Percentiles rank a stretch among this genome's conserved stretches.
Evolutionary conservation across 2,888 invertebrate species (phyloP).

Genomic region (Andrena marginata): DNA sequence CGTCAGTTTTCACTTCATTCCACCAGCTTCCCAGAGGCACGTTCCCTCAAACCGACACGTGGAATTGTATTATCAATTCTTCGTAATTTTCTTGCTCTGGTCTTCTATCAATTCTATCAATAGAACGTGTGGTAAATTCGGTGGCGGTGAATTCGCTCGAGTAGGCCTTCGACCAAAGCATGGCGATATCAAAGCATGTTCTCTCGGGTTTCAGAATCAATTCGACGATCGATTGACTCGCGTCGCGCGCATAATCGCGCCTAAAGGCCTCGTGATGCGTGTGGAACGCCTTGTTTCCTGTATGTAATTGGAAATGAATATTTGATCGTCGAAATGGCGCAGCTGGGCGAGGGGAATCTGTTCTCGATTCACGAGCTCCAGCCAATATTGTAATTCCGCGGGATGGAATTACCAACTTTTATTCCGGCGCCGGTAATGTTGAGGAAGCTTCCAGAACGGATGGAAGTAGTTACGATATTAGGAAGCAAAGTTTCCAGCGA

Average conservation of each 20-base stretch:
- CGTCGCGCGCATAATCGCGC: conserved; percentile 35
- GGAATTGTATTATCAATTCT: no score
- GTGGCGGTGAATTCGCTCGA: neutral
- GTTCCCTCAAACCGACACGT: no score
- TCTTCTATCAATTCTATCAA: no score
- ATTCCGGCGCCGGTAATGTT: neutral
- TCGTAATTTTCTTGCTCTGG: no score
- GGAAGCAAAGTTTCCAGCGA: neutral
- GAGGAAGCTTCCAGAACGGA: neutral
- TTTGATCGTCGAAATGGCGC: conserved; percentile 51
- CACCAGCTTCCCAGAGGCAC: neutral
- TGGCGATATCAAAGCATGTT: conserved; percentile 25
- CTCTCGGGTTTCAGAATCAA: conserved; percentile 24
- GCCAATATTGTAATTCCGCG: no score
- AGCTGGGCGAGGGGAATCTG: conserved; percentile 18
- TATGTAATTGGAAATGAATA: conserved; percentile 64
- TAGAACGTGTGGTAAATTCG: neutral
- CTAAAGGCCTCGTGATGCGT: conserved; percentile 11
- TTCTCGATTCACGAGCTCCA: conserved; percentile 8
- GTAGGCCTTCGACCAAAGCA: neutral
- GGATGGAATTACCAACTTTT: no score
- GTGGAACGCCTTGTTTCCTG: conserved; percentile 49
- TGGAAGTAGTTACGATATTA: conserved; percentile 4
- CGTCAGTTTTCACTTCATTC: neutral
- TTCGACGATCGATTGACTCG: conserved; percentile 38